These are phyloP conservation scores for Chlorops oryzae DNA, from an alignment of 1,140 invertebrate genomes.

Conservation along the genomic window DNA sequence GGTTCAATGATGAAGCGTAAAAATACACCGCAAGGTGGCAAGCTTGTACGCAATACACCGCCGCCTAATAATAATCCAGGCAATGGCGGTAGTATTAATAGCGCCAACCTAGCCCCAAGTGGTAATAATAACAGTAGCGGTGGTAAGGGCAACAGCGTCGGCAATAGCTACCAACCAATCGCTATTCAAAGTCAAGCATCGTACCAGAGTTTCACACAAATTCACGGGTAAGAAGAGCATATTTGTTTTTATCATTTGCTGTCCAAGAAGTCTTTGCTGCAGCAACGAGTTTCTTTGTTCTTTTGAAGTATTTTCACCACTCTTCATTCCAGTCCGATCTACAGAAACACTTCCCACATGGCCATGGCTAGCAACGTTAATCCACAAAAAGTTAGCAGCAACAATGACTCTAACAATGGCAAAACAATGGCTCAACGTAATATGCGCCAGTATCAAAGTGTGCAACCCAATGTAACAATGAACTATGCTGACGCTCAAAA, in stretches of 20 bases:
- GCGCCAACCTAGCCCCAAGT: neutral
- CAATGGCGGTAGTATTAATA: neutral
- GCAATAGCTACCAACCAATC: slow-evolving; percentile 34
- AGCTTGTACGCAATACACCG: slow-evolving; percentile 33
- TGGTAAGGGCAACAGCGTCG: slow-evolving; percentile 20
- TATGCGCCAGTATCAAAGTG: slow-evolving; percentile 38
- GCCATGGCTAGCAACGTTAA: no score
- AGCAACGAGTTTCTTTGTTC: no score
- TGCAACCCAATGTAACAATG: slow-evolving; percentile 35
- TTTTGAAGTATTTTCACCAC: no score
- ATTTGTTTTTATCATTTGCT: neutral
- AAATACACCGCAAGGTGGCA: slow-evolving; percentile 30
- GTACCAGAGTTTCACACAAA: slow-evolving; percentile 36
- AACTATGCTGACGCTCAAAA: slow-evolving; percentile 32
- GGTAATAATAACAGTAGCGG: slow-evolving; percentile 20
- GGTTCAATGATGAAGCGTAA: slow-evolving; percentile 42
- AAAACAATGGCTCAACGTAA: slow-evolving; percentile 37
- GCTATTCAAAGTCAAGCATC: slow-evolving; percentile 33
- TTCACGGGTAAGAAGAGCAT: slow-evolving; percentile 28
- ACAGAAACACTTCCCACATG: no score
- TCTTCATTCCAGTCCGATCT: no score
- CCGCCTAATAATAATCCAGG: slow-evolving; percentile 20
- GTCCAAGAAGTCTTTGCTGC: neutral
- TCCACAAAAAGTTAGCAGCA: slow-evolving; percentile 29
- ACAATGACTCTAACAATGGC: slow-evolving; percentile 34